Evolutionary conservation across 2,888 invertebrate species (phyloP).

Genomic region (Syritta pipiens): DNA sequence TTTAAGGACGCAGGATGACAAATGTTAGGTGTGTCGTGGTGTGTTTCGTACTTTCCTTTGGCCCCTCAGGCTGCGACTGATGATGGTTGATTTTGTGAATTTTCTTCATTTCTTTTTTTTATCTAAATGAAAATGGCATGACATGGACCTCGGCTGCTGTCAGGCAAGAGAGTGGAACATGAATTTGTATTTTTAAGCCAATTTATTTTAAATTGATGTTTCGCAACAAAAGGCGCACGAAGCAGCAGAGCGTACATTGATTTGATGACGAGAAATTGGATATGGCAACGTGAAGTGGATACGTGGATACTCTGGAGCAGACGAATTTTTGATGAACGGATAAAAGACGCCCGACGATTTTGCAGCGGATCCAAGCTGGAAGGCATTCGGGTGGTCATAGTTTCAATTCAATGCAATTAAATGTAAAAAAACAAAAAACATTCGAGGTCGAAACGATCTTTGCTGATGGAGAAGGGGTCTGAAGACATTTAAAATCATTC

Average conservation of each 20-base stretch:
- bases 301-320: too few species aligned
- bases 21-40: slow-evolving; percentile 1
- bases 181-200: slow-evolving; percentile 37
- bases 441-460: too few species aligned
- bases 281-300: too few species aligned
- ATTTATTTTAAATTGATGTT: slow-evolving; percentile 48
- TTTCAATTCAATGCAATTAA: too few species aligned
- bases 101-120: neutral
- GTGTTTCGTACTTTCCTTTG: too few species aligned
- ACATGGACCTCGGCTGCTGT: slow-evolving; percentile 11
- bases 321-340: too few species aligned
- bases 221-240: slow-evolving; percentile 18
- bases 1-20: slow-evolving; percentile 1
- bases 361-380: too few species aligned
- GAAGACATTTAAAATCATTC: too few species aligned
- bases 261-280: slow-evolving; percentile 2
- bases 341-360: too few species aligned
- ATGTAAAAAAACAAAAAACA: too few species aligned
- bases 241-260: slow-evolving; percentile 13
- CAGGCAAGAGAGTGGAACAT: neutral
- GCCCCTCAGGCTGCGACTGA: slow-evolving; percentile 7
- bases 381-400: too few species aligned
- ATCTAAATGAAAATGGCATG: slow-evolving; percentile 21
- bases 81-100: slow-evolving; percentile 12
- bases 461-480: too few species aligned